These are phyloP conservation scores for Scaptomyza polygonia DNA, from an alignment of 2,888 invertebrate genomes.

Conservation along the genomic window DNA sequence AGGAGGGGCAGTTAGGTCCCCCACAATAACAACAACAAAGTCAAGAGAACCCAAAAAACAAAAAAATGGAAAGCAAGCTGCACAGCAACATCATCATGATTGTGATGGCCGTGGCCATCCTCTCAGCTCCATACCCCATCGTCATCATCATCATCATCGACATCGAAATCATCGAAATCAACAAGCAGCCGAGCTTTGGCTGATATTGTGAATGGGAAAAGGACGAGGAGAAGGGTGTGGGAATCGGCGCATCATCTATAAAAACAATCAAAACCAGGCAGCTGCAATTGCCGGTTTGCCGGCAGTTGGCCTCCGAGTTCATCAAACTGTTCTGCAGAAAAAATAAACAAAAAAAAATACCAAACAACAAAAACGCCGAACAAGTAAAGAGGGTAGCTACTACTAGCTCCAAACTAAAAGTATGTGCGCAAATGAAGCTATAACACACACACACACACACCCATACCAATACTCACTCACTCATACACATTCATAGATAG, in stretches of 20 bases:
- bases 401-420: constrained; percentile 34
- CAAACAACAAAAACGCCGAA: not conserved
- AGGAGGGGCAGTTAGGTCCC: not conserved
- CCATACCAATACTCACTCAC: no score
- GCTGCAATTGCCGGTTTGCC: constrained; percentile 54
- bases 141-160: constrained; percentile 15
- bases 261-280: constrained; percentile 71
- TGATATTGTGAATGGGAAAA: not conserved
- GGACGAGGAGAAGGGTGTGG: not conserved
- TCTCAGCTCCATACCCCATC: constrained; percentile 31
- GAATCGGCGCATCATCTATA: constrained; percentile 59
- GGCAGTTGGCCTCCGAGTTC: constrained; percentile 59
- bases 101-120: constrained; percentile 32
- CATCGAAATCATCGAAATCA: constrained; percentile 62
- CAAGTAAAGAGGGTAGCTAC: constrained; percentile 8
- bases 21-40: constrained; percentile 27
- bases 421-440: constrained; percentile 27
- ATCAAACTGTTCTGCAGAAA: constrained; percentile 58
- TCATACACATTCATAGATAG: constrained; percentile 14
- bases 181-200: constrained; percentile 46
- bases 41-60: constrained; percentile 24
- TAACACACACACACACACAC: constrained; percentile 26
- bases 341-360: not conserved
- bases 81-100: constrained; percentile 51
- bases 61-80: constrained; percentile 35